Evolutionary conservation across 2,113 vertebrate species (phyloP), one percentile per base, ranked within the genome.

Genomic region (Trematomus loennbergii): DNA sequence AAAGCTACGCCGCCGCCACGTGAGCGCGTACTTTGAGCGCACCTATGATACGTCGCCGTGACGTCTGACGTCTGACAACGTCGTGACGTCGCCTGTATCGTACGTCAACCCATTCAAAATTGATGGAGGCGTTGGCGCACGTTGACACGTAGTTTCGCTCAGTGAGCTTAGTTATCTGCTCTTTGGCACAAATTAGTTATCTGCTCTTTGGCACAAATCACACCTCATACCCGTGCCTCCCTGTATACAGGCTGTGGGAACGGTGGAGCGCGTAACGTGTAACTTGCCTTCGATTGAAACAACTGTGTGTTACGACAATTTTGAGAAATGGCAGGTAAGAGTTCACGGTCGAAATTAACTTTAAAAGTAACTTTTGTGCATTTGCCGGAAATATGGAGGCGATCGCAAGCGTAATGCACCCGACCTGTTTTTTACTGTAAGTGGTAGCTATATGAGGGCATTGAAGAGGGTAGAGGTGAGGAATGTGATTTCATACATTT

Each of bases 301-400:
- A 22, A 5, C 12, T 55, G 2, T 25, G 55, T 69, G 49, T 2
- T 2, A 33, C n/a, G 12, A 46, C 18, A 57, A 40, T 40, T 17
- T 15, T 60, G 64, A 78, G 29, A 11, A 18, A 85, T 85, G 83
- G 69, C 69, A 74, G 83, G 83, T 85, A 69, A 70, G 78, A 50
- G 16, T 15, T 18, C 9, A 12, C 13, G 18, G 17, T 20, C 2
- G 5, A 16, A 43, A 29, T 70, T 9, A 9, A 43, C n/a, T 43
- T 55, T 68, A 3, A 3, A 45, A 46, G 9, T 45, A 22, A 25
- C 29, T 9, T 12, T 57, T 15, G 3, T 20, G n/a, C 20, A 40
- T 57, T 40, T 64, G 12, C 9, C 17, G 17, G 20, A 3, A 18
- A n/a, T 15, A 54, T 10, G 68, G 20, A 17, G 40, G n/a, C 13